Evolutionary conservation across 1,140 invertebrate genomes (phyloP).

Genomic region (Amyelois transitella): DNA sequence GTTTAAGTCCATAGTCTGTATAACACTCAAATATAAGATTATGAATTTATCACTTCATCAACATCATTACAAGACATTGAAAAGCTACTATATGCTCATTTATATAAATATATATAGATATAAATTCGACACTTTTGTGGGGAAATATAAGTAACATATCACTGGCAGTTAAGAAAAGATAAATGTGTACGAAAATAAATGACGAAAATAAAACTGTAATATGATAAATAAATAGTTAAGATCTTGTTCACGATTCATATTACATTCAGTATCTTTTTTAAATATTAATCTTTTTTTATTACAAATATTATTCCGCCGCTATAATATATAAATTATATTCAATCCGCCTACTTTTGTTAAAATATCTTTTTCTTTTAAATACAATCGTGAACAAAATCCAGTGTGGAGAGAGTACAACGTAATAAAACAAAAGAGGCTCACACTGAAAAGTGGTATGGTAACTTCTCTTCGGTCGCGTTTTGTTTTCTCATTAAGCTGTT

Average conservation of each 20-base stretch:
- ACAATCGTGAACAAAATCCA: constrained; percentile 24
- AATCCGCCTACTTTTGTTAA: too few species aligned
- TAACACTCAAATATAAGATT: too few species aligned
- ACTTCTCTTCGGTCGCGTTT: constrained; percentile 63
- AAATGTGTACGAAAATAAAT: not conserved
- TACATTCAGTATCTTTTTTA: not conserved
- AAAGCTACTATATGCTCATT: not conserved
- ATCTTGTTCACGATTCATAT: not conserved
- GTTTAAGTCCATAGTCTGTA: too few species aligned
- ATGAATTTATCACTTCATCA: not conserved
- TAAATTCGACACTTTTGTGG: not conserved
- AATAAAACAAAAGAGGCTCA: constrained; percentile 68
- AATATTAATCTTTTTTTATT: too few species aligned
- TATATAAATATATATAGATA: not conserved
- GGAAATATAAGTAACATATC: not conserved
- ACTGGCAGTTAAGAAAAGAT: not conserved
- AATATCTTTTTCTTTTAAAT: too few species aligned
- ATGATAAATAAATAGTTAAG: not conserved
- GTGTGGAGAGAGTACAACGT: constrained; percentile 14
- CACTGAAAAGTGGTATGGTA: constrained; percentile 75
- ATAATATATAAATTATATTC: too few species aligned
- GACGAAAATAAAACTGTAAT: not conserved
- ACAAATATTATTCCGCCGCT: too few species aligned
- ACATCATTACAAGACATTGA: not conserved
- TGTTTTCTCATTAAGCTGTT: constrained; percentile 69